Conservation (phyloP, 2,797 vertebrate genomes). For the Poecilia wingei region DNA sequence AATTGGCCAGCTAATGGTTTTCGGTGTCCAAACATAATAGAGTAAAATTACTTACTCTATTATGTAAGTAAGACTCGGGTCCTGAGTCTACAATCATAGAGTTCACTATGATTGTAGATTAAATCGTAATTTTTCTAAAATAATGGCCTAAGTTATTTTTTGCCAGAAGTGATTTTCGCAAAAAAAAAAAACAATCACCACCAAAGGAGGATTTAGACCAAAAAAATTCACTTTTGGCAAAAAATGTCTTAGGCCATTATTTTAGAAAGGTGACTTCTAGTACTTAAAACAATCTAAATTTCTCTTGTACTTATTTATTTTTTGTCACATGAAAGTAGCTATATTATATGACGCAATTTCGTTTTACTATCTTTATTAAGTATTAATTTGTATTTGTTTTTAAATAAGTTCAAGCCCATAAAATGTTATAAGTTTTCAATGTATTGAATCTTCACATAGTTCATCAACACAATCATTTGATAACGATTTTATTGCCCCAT, state of each 20-base stretch:
- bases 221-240: too few species aligned
- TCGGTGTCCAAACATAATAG: constrained; percentile 10
- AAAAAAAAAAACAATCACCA: too few species aligned
- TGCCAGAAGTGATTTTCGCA: too few species aligned
- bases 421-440: not conserved
- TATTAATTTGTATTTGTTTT: not conserved
- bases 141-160: too few species aligned
- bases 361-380: too few species aligned
- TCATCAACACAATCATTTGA: not conserved
- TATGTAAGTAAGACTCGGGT: too few species aligned
- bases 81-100: not conserved
- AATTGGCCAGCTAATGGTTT: not conserved
- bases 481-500: not conserved
- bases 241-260: too few species aligned
- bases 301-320: not conserved
- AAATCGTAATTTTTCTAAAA: not conserved
- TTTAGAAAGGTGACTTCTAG: not conserved
- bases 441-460: not conserved
- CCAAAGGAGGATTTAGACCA: too few species aligned
- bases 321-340: not conserved
- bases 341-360: not conserved
- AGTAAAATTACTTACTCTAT: not conserved
- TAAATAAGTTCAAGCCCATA: not conserved
- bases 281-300: not conserved
- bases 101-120: not conserved